Percentiles rank a stretch among this genome's conserved stretches.
phyloP scores from a whole-genome alignment of 2,113 vertebrate genomes.

The Dasyurus viverrinus region DNA sequence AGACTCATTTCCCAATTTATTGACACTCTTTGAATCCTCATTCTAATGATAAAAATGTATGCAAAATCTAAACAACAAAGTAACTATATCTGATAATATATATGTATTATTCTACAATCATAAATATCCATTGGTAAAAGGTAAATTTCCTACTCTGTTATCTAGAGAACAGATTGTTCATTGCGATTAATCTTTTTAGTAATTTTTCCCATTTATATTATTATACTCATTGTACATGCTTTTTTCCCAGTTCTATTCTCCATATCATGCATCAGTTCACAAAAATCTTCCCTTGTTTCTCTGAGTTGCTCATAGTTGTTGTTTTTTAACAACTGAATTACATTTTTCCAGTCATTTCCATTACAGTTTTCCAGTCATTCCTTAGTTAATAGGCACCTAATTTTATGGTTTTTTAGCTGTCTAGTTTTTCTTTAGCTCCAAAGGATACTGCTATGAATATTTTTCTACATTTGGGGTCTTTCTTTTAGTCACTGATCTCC shows the following conservation, averaged over 20 bases:
- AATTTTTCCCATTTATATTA: background rate
- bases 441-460: background rate
- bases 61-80: background rate
- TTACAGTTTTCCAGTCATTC: background rate
- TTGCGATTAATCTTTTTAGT: background rate
- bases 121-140: background rate
- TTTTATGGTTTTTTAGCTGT: background rate
- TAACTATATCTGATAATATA: background rate
- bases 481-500: background rate
- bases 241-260: background rate
- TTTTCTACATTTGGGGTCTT: background rate
- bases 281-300: background rate
- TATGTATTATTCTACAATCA: background rate
- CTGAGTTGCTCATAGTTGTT: background rate
- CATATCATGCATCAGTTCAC: background rate
- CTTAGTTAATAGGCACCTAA: background rate
- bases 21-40: background rate
- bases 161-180: background rate
- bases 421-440: background rate
- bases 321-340: background rate
- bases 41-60: background rate
- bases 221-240: background rate
- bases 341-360: background rate
- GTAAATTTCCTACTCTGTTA: background rate
- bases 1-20: background rate